Evolutionary conservation across 2,888 invertebrate species (phyloP).

Genomic region (Netelia inedita): DNA sequence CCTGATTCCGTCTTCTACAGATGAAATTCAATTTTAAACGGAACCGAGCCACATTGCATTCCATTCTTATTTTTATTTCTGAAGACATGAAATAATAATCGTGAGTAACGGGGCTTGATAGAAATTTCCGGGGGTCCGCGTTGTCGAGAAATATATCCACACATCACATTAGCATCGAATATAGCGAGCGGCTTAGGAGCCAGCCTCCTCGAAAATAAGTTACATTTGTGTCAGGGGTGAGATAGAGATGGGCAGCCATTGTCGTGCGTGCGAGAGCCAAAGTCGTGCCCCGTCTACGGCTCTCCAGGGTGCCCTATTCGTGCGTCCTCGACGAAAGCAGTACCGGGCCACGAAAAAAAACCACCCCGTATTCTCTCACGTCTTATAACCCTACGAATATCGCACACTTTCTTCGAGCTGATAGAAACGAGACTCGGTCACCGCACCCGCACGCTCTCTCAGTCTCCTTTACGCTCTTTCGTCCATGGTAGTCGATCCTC

Average conservation of each 20-base stretch:
- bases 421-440: conserved; percentile 27
- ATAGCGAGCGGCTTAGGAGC: conserved; percentile 63
- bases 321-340: conserved; percentile 61
- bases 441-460: conserved; percentile 56
- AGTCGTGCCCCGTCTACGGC: conserved; percentile 77
- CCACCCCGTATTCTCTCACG: conserved; percentile 58
- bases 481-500: conserved; percentile 73
- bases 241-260: conserved; percentile 69
- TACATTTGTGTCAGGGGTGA: conserved; percentile 73
- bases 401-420: conserved; percentile 55
- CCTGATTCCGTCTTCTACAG: no score
- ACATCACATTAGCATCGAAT: conserved; percentile 53
- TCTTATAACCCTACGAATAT: conserved; percentile 44
- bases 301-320: conserved; percentile 81
- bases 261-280: conserved; percentile 72
- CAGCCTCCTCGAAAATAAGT: conserved; percentile 73
- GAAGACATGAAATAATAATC: conserved; percentile 13
- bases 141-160: conserved; percentile 22
- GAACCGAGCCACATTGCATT: conserved; percentile 10
- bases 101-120: conserved; percentile 27
- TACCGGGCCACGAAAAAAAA: conserved; percentile 58
- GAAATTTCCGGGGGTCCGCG: conserved; percentile 23
- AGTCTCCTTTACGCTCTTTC: conserved; percentile 58
- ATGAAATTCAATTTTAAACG: neutral
- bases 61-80: conserved; percentile 17